Conservation (phyloP, 2,888 invertebrate genomes). For the Drosophila limbata region DNA sequence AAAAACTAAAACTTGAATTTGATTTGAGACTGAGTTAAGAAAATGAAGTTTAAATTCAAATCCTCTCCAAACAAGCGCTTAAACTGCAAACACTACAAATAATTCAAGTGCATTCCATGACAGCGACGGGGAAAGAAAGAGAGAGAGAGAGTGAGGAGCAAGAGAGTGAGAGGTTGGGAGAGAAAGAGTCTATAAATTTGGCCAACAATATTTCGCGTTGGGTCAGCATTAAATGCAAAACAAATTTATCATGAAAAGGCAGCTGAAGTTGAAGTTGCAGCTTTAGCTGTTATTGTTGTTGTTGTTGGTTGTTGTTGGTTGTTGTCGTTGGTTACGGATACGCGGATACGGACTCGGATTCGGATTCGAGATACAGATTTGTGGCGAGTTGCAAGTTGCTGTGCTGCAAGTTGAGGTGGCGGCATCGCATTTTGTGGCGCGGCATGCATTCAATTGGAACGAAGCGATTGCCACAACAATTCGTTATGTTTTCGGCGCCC, state of each 20-base stretch:
- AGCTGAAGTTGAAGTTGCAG: slow-evolving; percentile 24
- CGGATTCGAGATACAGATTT: slow-evolving; percentile 48
- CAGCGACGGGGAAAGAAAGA: neutral
- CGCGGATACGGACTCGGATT: slow-evolving; percentile 33
- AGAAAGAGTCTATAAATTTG: slow-evolving; percentile 60
- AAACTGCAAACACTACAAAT: neutral
- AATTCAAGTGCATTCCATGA: slow-evolving; percentile 49
- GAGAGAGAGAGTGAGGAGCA: neutral
- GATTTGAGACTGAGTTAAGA: neutral
- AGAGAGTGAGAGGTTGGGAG: slow-evolving; percentile 1
- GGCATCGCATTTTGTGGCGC: slow-evolving; percentile 57
- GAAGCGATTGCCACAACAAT: slow-evolving; percentile 83
- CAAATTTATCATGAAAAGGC: slow-evolving; percentile 65
- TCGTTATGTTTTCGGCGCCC: slow-evolving; percentile 80
- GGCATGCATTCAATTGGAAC: slow-evolving; percentile 83
- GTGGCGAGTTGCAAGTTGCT: slow-evolving; percentile 27
- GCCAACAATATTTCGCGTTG: slow-evolving; percentile 55
- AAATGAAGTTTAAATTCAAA: neutral
- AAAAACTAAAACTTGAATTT: neutral
- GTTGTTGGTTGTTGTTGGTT: slow-evolving; percentile 6
- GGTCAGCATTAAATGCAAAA: slow-evolving; percentile 67
- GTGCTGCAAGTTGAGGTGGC: slow-evolving; percentile 27
- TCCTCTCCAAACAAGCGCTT: neutral
- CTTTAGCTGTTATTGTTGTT: slow-evolving; percentile 7
- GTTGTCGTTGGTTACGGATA: slow-evolving; percentile 24